Base-by-base conservation (phyloP, 2,888 invertebrate genomes). In the Ophion costatus region DNA sequence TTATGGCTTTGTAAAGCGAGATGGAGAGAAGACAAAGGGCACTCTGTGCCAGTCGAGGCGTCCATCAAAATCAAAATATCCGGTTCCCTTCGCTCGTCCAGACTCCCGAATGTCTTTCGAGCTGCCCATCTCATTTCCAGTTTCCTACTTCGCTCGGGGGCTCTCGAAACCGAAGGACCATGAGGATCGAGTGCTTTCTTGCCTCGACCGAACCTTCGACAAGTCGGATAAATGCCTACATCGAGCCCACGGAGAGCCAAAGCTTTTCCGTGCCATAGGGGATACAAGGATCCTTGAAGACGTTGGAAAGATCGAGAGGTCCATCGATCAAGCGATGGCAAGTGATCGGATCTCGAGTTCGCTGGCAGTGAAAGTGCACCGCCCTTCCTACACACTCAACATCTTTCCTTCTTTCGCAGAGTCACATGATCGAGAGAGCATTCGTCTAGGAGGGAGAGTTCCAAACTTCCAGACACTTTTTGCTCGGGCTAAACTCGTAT, bases 51-150 rank as follows among this genome's bases (percentile, higher is more conserved):
- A 78, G 42, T 79, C 20, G 69, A 38, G 63, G 14, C 63, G n/a
- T 73, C 59, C 51, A 33, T n/a, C 42, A 57, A 66, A 70, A 83
- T 76, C 51, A 71, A 80, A 51, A 83, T 76, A 83, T 80, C 80
- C 80, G 71, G 64, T 76, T 80, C 71, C 64, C 42, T 22, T 20
- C 38, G 69, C 64, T 22, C 51, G 57, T 59, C 59, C 20, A 73
- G 63, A 78, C 45, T 71, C 75, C 66, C 74, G n/a, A 76, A 63
- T 61, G 29, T 64, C 42, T 51, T 61, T 33, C 45, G 33, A 38
- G 24, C 20, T 33, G 45, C 45, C 38, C 33, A 33, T 42, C 59
- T 63, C 10, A 59, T 51, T 51, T 17, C 61, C 29, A 51, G 61
- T 71, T 73, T 76, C 76, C 45, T 45, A 61, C 51, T 66, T 38